Evolutionary conservation across 2,113 vertebrate genomes (phyloP).

Genomic region (Alligator mississippiensis): DNA sequence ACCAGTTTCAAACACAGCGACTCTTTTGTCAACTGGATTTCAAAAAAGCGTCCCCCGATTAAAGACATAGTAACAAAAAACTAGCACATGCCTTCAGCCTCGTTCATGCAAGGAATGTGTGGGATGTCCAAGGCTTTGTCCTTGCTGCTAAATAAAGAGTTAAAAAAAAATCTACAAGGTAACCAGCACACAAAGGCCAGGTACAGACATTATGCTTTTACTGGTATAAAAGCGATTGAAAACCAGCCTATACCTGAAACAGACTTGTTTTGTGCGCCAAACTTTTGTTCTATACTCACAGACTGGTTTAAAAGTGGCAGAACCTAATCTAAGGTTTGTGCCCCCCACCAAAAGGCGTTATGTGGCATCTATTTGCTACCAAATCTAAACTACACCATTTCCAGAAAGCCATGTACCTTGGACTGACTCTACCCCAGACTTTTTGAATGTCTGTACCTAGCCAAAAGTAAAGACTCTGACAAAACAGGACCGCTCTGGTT

Average conservation of each 20-base stretch:
- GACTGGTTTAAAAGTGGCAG: no score
- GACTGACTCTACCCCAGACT: no score
- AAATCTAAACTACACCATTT: no score
- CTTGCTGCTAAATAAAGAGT: rapidly evolving
- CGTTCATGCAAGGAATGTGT: neutral
- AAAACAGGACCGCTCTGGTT: no score
- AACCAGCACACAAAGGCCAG: neutral
- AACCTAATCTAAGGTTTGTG: no score
- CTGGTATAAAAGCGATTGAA: no score
- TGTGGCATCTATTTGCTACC: no score
- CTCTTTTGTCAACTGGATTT: neutral
- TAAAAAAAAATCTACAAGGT: neutral
- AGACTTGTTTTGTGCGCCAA: no score
- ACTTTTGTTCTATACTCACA: no score
- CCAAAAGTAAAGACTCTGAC: neutral
- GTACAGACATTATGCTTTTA: neutral
- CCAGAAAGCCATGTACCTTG: no score
- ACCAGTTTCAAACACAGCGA: neutral
- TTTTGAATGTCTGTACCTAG: neutral
- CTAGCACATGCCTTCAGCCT: rapidly evolving
- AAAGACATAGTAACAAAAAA: neutral
- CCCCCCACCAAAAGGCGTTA: no score
- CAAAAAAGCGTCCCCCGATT: neutral
- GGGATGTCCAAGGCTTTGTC: neutral
- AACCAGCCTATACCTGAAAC: no score